Evolutionary conservation across 2,113 vertebrate genomes (phyloP).

Genomic region (Alouatta palliata): DNA sequence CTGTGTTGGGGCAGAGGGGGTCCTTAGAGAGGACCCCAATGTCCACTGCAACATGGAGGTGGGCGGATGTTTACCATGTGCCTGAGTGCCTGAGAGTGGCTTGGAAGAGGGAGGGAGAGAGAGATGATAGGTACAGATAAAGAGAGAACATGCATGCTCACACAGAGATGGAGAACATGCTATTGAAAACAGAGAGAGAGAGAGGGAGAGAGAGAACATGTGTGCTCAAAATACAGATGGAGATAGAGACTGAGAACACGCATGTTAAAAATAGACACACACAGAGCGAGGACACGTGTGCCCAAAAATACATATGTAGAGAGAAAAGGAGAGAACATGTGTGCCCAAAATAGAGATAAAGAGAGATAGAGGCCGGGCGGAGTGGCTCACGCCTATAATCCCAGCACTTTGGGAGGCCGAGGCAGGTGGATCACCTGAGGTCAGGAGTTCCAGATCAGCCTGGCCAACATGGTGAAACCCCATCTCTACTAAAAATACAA

Average conservation of each 20-base stretch:
- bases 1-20: no score
- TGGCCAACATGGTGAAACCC: no score
- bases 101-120: background rate
- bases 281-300: background rate
- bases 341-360: no score
- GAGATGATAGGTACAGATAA: background rate
- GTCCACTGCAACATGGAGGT: background rate
- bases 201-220: background rate
- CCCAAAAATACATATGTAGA: no score
- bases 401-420: no score
- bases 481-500: no score
- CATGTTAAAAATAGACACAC: background rate
- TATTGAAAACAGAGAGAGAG: background rate
- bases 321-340: no score
- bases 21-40: background rate
- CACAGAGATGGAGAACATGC: background rate
- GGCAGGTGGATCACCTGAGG: no score
- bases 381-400: no score
- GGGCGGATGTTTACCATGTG: background rate
- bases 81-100: background rate
- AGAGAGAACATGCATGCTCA: background rate
- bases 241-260: background rate
- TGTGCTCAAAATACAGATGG: background rate
- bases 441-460: no score
- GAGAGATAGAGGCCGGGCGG: no score